Conservation (phyloP, 2,113 vertebrate genomes). For the Mungos mungo region DNA sequence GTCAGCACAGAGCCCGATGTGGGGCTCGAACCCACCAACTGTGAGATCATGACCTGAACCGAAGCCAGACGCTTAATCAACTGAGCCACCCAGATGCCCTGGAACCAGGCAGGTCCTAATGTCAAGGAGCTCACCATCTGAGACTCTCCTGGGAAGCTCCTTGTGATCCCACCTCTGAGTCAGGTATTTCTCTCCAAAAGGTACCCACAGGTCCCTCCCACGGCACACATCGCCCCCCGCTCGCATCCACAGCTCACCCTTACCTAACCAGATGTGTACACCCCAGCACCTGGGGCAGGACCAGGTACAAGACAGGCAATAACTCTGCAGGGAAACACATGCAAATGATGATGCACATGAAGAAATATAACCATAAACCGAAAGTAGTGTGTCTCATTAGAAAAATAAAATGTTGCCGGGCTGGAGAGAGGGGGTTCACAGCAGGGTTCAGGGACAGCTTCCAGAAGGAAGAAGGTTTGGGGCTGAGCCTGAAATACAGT, state of each 20-base stretch:
- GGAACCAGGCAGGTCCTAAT: neutral
- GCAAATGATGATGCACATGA: neutral
- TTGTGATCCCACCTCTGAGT: neutral
- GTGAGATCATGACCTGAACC: no score
- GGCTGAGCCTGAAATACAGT: neutral
- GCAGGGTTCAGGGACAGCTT: neutral
- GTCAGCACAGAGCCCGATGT: no score
- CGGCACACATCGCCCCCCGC: accelerated
- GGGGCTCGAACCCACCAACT: no score
- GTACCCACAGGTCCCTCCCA: neutral
- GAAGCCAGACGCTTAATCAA: no score
- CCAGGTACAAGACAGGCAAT: neutral
- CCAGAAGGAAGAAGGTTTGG: neutral
- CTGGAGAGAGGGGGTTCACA: neutral
- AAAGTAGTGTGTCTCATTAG: neutral
- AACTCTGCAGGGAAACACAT: neutral
- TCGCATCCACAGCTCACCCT: neutral
- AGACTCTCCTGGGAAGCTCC: neutral
- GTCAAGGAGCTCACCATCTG: neutral
- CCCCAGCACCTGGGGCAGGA: neutral
- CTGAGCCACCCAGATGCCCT: no score
- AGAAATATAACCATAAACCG: neutral
- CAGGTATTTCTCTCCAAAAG: neutral
- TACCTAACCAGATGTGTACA: neutral
- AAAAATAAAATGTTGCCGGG: neutral